Evolutionary conservation across 2,888 invertebrate species (phyloP).

Genomic region (Drosophila falleni): DNA sequence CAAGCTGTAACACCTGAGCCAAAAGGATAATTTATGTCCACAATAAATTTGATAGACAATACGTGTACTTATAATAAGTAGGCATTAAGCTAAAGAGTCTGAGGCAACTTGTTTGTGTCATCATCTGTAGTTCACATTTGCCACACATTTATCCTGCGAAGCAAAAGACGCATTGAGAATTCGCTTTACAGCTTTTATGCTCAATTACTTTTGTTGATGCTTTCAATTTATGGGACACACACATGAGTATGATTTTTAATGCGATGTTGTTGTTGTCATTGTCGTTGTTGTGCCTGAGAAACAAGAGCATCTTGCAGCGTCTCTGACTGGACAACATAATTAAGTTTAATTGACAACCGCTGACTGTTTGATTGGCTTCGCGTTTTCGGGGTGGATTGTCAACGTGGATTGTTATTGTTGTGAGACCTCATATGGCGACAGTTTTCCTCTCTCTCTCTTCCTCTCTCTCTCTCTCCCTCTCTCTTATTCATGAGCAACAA

Average conservation of each 20-base stretch:
- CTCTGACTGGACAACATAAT: conserved; percentile 71
- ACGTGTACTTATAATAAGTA: not conserved
- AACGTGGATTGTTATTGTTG: conserved; percentile 11
- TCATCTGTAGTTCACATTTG: conserved; percentile 12
- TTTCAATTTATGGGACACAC: conserved; percentile 54
- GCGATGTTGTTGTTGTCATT: conserved; percentile 19
- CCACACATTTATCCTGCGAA: conserved; percentile 21
- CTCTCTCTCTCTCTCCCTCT: not conserved
- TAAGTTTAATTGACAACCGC: conserved; percentile 80
- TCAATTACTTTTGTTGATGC: conserved; percentile 65
- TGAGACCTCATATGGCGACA: conserved; percentile 18
- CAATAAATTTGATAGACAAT: not conserved
- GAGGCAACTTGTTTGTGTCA: not conserved
- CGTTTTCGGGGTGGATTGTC: conserved; percentile 19
- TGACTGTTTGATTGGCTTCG: conserved; percentile 76
- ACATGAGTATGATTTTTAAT: conserved; percentile 42
- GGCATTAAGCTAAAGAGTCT: not conserved
- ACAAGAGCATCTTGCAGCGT: conserved; percentile 60
- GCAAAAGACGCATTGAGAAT: conserved; percentile 44
- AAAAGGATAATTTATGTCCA: not conserved
- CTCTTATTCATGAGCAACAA: conserved; percentile 23
- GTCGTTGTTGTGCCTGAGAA: conserved; percentile 13
- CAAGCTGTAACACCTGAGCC: not conserved
- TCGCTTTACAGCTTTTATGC: conserved; percentile 60
- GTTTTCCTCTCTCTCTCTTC: too few relatives aligned